Conservation (phyloP, 2,888 invertebrate genomes). For the Elgonia sp. region DNA sequence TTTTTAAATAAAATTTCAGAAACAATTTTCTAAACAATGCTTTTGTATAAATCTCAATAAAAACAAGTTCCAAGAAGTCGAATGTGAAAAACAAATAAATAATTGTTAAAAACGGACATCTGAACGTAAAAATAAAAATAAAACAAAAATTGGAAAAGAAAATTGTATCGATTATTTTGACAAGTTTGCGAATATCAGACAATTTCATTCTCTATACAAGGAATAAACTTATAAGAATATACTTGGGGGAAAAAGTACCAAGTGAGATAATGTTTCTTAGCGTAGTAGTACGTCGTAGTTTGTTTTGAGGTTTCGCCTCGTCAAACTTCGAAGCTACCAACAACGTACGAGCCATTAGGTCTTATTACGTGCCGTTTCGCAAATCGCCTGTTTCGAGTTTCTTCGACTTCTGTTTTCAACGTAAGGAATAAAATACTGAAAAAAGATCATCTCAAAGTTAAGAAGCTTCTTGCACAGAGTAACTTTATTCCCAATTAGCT, state of each 20-base stretch:
- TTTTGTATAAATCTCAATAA: too few species aligned
- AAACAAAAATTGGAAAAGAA: neutral
- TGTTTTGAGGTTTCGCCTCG: constrained; percentile 64
- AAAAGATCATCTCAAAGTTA: constrained; percentile 26
- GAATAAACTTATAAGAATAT: constrained; percentile 30
- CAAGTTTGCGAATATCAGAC: constrained; percentile 16
- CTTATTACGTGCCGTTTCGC: constrained; percentile 64
- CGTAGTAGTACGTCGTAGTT: constrained; percentile 35
- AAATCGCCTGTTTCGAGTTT: constrained; percentile 63
- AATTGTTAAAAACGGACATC: neutral
- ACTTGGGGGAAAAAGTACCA: constrained; percentile 26
- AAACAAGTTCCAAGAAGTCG: too few species aligned
- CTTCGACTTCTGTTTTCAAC: constrained; percentile 51
- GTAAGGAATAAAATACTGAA: constrained; percentile 39
- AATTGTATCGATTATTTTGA: constrained; percentile 16
- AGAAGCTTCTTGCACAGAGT: constrained; percentile 10
- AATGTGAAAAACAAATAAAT: neutral
- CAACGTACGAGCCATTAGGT: constrained; percentile 68
- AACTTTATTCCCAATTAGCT: constrained; percentile 36
- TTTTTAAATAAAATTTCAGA: too few species aligned
- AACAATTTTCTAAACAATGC: too few species aligned
- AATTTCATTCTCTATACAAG: constrained; percentile 12
- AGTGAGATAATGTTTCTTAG: constrained; percentile 41
- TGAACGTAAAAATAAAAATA: neutral
- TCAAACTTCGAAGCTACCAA: constrained; percentile 62